A percentile compares a stretch with the other conserved stretches of the same genome.
Evolutionary conservation across 2,797 vertebrate genomes (phyloP).

Genomic region (Kryptolebias ocellatus): DNA sequence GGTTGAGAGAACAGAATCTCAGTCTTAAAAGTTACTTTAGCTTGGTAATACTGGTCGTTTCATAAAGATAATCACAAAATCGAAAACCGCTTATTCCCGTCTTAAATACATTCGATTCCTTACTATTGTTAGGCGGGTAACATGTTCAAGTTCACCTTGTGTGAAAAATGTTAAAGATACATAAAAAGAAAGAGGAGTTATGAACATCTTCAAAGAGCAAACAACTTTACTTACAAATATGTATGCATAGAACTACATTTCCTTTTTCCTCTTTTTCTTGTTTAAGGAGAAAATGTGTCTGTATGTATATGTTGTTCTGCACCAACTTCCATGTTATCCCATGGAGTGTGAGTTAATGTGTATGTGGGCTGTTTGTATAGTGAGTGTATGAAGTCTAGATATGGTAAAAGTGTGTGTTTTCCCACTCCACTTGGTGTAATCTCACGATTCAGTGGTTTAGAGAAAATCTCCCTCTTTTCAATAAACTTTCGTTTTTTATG

Average conservation of each 20-base stretch:
- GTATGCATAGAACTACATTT: no score
- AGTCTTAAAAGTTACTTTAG: slow-evolving; percentile 33
- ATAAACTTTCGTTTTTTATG: slow-evolving; percentile 70
- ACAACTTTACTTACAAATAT: no score
- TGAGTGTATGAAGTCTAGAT: slow-evolving; percentile 30
- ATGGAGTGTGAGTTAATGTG: slow-evolving; percentile 23
- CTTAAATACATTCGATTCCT: no score
- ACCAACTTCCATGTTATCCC: slow-evolving; percentile 30
- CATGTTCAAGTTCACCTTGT: no score
- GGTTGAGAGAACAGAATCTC: slow-evolving; percentile 32
- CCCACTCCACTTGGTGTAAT: slow-evolving; percentile 77
- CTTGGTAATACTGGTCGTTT: slow-evolving; percentile 10
- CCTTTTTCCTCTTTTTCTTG: background rate
- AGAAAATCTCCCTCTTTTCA: slow-evolving; percentile 82
- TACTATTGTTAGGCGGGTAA: no score
- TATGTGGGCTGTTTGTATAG: slow-evolving; percentile 24
- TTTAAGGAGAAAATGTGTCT: background rate
- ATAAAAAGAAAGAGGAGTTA: no score
- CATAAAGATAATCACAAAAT: slow-evolving; percentile 17
- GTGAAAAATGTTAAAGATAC: no score
- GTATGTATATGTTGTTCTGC: background rate
- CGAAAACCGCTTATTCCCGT: no score
- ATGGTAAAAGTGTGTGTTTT: slow-evolving; percentile 20
- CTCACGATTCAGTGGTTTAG: slow-evolving; percentile 83
- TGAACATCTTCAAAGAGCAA: no score